phyloP scores from a whole-genome alignment of 1,140 invertebrate species.

The Magallana ariakensis region DNA sequence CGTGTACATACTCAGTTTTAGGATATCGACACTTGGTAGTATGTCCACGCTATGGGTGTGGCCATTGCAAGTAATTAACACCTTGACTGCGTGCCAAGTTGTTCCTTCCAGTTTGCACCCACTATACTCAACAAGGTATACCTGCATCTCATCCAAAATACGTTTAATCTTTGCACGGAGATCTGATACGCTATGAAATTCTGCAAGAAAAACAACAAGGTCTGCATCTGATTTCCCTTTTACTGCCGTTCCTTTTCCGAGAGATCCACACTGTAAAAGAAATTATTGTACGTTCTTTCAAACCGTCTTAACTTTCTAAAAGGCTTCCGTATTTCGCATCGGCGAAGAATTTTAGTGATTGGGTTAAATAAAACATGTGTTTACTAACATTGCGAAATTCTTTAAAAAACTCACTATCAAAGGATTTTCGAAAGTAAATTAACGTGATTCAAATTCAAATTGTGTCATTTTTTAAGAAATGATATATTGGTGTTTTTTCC shows the following conservation, averaged over 20 bases:
- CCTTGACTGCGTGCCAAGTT: constrained; percentile 29
- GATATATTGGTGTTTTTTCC: too few relatives aligned
- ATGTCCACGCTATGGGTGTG: constrained; percentile 40
- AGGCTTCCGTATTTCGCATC: background rate
- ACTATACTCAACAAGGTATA: background rate
- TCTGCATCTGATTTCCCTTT: constrained; percentile 45
- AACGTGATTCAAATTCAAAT: too few relatives aligned
- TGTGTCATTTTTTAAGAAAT: too few relatives aligned
- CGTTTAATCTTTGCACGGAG: background rate
- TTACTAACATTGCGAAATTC: too few relatives aligned
- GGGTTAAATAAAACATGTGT: too few relatives aligned
- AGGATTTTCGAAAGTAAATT: too few relatives aligned
- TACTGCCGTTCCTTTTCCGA: constrained; percentile 46
- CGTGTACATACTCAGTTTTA: background rate
- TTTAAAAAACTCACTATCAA: too few relatives aligned
- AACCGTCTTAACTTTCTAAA: background rate
- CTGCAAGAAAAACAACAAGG: constrained; percentile 21
- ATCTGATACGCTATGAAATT: background rate
- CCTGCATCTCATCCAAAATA: background rate
- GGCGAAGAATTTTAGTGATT: too few relatives aligned
- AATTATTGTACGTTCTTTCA: background rate
- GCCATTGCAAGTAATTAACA: constrained; percentile 11
- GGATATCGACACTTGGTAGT: constrained; percentile 28
- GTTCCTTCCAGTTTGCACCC: background rate
- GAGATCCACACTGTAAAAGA: constrained; percentile 27